Evolutionary conservation across 2,888 invertebrate genomes (phyloP).

Genomic region (Spilarctia lutea): DNA sequence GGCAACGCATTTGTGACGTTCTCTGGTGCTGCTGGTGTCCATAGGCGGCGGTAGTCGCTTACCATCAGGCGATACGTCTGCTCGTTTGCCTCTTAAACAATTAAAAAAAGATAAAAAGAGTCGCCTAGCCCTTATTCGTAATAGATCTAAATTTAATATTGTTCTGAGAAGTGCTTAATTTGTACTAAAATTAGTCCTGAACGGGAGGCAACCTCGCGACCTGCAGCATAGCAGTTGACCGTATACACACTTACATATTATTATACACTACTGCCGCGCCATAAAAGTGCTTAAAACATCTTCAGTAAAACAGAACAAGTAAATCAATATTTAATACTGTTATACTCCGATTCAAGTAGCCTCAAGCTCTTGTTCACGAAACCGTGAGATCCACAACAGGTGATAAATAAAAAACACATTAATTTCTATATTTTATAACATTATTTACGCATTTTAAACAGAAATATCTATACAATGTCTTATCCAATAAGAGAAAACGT

Average conservation of each 20-base stretch:
- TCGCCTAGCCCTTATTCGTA: too few species aligned
- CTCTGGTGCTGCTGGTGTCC: too few species aligned
- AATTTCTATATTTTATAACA: slow-evolving; percentile 48
- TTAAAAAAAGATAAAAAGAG: too few species aligned
- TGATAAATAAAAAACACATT: slow-evolving; percentile 45
- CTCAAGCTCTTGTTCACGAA: slow-evolving; percentile 13
- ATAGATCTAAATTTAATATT: too few species aligned
- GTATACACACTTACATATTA: background rate
- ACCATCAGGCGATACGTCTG: too few species aligned
- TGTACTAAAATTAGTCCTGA: too few species aligned
- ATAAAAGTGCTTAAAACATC: background rate
- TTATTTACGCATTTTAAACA: slow-evolving; percentile 49
- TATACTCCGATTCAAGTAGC: slow-evolving; percentile 10
- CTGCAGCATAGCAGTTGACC: background rate
- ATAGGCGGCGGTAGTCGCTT: too few species aligned
- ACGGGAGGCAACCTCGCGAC: too few species aligned
- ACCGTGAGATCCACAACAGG: slow-evolving; percentile 36
- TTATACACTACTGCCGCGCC: background rate
- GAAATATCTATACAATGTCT: slow-evolving; percentile 48
- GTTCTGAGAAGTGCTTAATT: too few species aligned
- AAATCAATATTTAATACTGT: background rate
- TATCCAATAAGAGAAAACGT: slow-evolving; percentile 54
- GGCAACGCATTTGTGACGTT: too few species aligned
- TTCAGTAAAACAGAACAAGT: background rate
- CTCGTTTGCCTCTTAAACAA: too few species aligned